phyloP scores from a whole-genome alignment of 2,113 vertebrate genomes.

The Microcebus lehilahytsara region DNA sequence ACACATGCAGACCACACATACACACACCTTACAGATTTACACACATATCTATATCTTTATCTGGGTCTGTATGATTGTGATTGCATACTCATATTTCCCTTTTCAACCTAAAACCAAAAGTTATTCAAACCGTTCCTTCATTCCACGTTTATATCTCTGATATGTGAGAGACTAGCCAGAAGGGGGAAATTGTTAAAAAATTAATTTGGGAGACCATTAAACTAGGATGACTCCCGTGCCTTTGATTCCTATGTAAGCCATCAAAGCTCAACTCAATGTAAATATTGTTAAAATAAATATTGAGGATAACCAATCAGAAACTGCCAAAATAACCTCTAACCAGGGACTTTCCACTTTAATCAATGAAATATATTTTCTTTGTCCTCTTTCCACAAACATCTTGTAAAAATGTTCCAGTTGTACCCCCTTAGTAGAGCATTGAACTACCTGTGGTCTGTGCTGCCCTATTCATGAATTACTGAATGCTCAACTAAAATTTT shows the following conservation, averaged over 20 bases:
- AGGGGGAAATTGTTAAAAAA: neutral
- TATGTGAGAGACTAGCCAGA: neutral
- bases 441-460: neutral
- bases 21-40: neutral
- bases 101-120: neutral
- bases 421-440: fast-evolving
- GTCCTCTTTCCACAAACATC: neutral
- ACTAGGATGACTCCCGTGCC: neutral
- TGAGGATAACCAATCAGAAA: neutral
- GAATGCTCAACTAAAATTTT: neutral
- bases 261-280: neutral
- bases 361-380: neutral
- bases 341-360: neutral
- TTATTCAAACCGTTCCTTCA: neutral
- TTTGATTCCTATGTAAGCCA: neutral
- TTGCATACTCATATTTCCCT: neutral
- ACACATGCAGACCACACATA: neutral
- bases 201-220: neutral
- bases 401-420: no score
- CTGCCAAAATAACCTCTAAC: neutral
- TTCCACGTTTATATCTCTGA: neutral
- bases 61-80: neutral
- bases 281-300: neutral
- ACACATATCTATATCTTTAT: neutral
- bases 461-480: neutral